phyloP scores from a whole-genome alignment of 2,113 vertebrate species.

The Oophaga pumilio region DNA sequence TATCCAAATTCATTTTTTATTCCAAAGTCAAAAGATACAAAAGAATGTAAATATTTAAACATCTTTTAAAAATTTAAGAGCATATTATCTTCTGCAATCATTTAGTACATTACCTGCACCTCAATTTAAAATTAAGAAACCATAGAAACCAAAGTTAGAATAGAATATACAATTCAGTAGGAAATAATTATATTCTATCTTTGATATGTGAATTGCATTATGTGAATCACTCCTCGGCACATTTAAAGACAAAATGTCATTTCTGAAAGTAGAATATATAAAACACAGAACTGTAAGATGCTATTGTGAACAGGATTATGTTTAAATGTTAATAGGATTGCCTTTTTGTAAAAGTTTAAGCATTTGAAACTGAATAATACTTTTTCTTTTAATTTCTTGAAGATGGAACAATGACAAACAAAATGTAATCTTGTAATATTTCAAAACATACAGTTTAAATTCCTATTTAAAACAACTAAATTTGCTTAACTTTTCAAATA shows the following conservation, averaged over 20 bases:
- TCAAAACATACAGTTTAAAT: not conserved
- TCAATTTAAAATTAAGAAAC: slow-evolving; percentile 19
- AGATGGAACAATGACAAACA: not conserved
- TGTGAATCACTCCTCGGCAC: not conserved
- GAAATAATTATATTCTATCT: slow-evolving; percentile 21
- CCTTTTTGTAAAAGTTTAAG: not conserved
- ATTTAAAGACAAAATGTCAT: slow-evolving; percentile 27
- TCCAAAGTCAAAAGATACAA: not conserved
- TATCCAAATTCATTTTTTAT: not conserved
- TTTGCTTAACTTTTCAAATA: too few species aligned
- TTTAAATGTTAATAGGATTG: slow-evolving; percentile 1
- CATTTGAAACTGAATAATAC: not conserved
- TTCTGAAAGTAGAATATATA: slow-evolving; percentile 22
- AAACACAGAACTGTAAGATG: not conserved
- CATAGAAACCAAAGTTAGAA: slow-evolving; percentile 23
- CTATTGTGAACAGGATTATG: not conserved
- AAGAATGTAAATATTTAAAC: not conserved
- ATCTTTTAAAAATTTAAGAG: not conserved
- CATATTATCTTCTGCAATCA: not conserved
- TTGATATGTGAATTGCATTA: slow-evolving; percentile 33
- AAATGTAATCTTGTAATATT: not conserved
- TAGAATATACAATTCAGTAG: not conserved
- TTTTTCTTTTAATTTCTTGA: not conserved
- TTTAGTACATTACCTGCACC: not conserved
- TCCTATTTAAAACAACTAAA: too few species aligned